Evolutionary conservation across 2,797 vertebrate genomes (phyloP).

Genomic region (Danio aesculapii): DNA sequence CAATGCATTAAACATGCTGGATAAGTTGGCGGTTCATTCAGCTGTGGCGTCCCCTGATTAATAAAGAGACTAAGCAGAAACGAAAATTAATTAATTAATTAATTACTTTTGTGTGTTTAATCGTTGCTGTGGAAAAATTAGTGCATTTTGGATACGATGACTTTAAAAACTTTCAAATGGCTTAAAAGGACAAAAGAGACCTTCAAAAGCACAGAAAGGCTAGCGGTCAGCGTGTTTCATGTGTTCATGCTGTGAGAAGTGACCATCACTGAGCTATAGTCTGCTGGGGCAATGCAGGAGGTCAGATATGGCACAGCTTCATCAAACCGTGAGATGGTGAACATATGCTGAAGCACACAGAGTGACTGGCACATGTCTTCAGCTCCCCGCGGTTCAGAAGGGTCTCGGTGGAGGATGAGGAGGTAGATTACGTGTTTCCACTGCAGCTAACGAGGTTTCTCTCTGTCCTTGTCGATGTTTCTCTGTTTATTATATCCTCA

Average conservation of each 20-base stretch:
- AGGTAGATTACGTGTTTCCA: not conserved
- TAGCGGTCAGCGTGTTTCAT: not conserved
- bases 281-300: not conserved
- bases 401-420: not conserved
- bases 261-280: not conserved
- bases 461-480: not conserved
- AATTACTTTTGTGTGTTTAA: too few species aligned
- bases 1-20: too few species aligned
- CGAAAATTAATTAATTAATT: too few species aligned
- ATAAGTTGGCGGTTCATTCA: too few species aligned
- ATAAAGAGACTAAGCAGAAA: too few species aligned
- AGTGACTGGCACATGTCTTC: not conserved
- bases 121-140: too few species aligned
- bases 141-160: too few species aligned
- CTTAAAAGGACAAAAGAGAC: not conserved
- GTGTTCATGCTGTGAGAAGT: not conserved
- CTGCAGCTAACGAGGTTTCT: not conserved
- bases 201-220: not conserved
- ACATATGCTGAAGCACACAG: not conserved
- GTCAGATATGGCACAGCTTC: slow-evolving; percentile 3
- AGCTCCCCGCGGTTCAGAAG: not conserved
- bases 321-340: not conserved
- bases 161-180: not conserved
- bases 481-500: not conserved
- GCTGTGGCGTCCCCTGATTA: too few species aligned